Conservation (phyloP, 2,113 vertebrate species). For the Nerophis ophidion region DNA sequence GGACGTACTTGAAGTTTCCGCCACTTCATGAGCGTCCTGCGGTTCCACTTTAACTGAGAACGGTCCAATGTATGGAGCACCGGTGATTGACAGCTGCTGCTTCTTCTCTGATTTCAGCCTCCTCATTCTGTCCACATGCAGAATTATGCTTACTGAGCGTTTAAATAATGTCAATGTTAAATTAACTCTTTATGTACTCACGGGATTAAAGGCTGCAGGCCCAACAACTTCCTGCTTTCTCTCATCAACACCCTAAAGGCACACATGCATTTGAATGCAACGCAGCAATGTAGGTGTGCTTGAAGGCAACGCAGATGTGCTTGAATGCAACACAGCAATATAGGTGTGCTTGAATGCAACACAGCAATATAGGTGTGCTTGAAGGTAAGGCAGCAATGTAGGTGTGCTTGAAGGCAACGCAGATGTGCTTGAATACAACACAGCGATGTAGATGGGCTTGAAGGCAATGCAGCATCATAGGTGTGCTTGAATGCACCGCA, state of each 20-base stretch:
- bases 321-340: no score
- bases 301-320: no score
- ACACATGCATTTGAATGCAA: neutral
- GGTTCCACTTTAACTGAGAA: constrained; percentile 13
- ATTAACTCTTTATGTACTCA: constrained; percentile 62
- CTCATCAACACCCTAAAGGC: constrained; percentile 77
- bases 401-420: no score
- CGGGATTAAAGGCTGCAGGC: constrained; percentile 71
- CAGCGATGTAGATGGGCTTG: neutral
- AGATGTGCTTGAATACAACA: neutral
- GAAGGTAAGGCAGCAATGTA: no score
- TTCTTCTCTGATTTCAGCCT: constrained; percentile 44
- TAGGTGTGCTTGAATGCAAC: no score
- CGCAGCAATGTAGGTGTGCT: neutral
- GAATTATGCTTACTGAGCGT: neutral
- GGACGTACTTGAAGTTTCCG: neutral
- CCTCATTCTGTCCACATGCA: constrained; percentile 32
- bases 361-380: no score
- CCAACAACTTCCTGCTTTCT: constrained; percentile 78
- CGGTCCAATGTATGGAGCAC: constrained; percentile 13
- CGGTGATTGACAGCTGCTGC: neutral
- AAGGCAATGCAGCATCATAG: no score
- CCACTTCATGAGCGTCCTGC: constrained; percentile 55
- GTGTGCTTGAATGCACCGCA: no score
- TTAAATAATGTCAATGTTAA: neutral